Evolutionary conservation across 1,140 invertebrate species (phyloP).

Genomic region (Piezodorus guildinii): DNA sequence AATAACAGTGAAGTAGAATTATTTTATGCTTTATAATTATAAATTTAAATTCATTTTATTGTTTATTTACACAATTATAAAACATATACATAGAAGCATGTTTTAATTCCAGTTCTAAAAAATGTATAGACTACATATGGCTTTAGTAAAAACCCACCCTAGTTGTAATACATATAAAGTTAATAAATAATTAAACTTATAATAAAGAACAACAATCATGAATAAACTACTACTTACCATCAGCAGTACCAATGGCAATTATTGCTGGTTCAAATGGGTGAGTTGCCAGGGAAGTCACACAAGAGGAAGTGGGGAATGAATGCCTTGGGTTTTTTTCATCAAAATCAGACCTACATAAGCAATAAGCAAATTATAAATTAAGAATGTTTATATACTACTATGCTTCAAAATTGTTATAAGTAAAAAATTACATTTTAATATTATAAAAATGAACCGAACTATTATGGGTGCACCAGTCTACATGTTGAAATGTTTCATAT

Average conservation of each 20-base stretch:
- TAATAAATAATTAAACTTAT: too few species aligned
- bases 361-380: neutral
- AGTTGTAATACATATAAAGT: too few species aligned
- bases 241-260: conserved; percentile 19
- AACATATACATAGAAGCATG: too few species aligned
- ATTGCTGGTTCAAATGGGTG: conserved; percentile 23
- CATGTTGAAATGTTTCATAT: conserved; percentile 13
- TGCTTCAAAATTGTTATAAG: neutral
- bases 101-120: too few species aligned
- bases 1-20: too few species aligned
- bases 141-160: too few species aligned
- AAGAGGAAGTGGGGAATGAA: conserved; percentile 7
- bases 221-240: too few species aligned
- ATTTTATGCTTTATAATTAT: too few species aligned
- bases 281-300: conserved; percentile 17
- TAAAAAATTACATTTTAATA: conserved; percentile 21
- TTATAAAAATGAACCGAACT: conserved; percentile 23
- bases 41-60: too few species aligned
- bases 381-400: neutral
- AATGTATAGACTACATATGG: too few species aligned
- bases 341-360: conserved; percentile 16
- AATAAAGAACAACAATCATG: too few species aligned
- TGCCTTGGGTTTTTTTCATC: conserved; percentile 16
- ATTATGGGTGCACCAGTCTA: conserved; percentile 18
- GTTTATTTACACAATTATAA: too few species aligned